phyloP scores from a whole-genome alignment of 2,888 invertebrate species.

The Aphidoletes aphidimyza region DNA sequence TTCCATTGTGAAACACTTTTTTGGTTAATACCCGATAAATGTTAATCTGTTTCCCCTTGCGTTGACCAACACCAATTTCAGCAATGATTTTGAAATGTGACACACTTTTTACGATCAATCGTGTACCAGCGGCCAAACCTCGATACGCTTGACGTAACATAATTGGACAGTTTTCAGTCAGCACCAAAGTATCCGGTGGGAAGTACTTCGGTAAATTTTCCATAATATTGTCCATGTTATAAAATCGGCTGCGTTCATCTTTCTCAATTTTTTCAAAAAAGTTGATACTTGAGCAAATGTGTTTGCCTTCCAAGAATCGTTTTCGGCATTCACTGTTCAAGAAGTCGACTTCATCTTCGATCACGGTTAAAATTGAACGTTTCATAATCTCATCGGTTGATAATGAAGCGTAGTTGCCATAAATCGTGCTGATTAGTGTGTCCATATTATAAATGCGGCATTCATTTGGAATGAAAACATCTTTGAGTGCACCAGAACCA shows the following conservation, averaged over 20 bases:
- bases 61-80: background rate
- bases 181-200: background rate
- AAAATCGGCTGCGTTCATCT: background rate
- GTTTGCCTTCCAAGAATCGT: background rate
- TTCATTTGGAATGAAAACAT: background rate
- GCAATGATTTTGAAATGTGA: background rate
- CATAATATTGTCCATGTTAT: background rate
- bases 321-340: background rate
- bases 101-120: background rate
- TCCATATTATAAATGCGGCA: conserved; percentile 11
- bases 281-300: too few relatives aligned
- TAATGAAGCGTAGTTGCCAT: background rate
- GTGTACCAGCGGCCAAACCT: background rate
- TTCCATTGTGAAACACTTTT: background rate
- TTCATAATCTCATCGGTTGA: background rate
- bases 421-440: background rate
- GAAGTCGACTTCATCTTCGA: background rate
- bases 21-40: background rate
- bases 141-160: background rate
- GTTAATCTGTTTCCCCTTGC: background rate
- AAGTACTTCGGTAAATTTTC: background rate
- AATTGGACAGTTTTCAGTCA: background rate
- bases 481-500: background rate
- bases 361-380: background rate
- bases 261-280: background rate